These are phyloP conservation scores for Athene noctua DNA, from an alignment of 2,113 vertebrate genomes.

Conservation along the genomic window DNA sequence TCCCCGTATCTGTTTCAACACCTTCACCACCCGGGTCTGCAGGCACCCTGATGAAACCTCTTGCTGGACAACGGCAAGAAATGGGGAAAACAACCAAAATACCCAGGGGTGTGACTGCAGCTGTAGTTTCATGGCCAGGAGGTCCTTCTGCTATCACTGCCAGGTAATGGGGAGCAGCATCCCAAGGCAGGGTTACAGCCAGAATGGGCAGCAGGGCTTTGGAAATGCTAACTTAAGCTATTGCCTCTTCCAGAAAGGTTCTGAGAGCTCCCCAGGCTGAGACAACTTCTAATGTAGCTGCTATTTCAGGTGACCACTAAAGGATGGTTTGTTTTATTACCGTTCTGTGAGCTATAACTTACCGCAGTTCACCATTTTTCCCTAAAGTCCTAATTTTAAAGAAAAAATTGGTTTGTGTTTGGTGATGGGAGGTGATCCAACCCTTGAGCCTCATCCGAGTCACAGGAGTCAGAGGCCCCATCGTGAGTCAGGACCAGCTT, in stretches of 20 bases:
- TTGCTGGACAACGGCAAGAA: background rate
- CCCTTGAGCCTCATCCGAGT: background rate
- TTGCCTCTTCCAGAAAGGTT: background rate
- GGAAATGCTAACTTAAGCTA: background rate
- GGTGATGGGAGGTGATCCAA: rapidly evolving
- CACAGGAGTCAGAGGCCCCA: background rate
- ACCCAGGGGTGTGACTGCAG: rapidly evolving
- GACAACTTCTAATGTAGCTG: background rate
- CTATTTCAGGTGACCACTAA: background rate
- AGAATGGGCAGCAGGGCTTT: background rate
- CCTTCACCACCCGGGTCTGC: background rate
- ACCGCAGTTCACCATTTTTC: background rate
- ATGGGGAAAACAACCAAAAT: background rate
- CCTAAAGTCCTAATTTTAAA: background rate
- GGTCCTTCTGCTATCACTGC: rapidly evolving
- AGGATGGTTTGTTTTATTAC: background rate
- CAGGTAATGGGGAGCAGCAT: rapidly evolving
- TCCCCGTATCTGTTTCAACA: rapidly evolving
- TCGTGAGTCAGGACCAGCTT: background rate
- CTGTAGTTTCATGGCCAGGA: background rate
- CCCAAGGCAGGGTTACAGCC: background rate
- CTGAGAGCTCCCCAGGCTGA: background rate
- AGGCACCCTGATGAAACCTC: background rate
- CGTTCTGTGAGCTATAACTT: background rate
- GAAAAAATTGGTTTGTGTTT: background rate